These are phyloP conservation scores for Epinephelus moara DNA, from an alignment of 2,113 vertebrate genomes.

Conservation along the genomic window DNA sequence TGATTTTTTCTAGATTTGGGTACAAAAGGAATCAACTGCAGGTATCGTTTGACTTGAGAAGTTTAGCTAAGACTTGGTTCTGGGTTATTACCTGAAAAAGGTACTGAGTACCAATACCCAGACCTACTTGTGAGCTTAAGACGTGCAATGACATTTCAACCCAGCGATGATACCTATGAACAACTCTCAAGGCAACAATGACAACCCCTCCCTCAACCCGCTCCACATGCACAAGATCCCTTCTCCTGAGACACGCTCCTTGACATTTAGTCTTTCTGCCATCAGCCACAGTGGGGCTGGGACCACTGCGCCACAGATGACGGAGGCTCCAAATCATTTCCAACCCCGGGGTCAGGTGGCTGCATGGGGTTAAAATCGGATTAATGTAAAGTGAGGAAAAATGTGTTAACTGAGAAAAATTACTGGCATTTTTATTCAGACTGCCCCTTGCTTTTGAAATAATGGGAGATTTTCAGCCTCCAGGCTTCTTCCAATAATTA, in stretches of 20 bases:
- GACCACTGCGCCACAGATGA: background rate
- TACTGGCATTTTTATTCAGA: conserved; percentile 26
- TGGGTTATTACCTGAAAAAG: too few relatives aligned
- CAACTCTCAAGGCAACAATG: conserved; percentile 29
- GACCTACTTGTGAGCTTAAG: background rate
- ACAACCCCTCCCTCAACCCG: background rate
- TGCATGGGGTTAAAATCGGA: background rate
- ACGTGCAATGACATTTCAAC: conserved; percentile 22
- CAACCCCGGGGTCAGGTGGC: background rate
- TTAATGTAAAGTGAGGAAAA: conserved; percentile 25
- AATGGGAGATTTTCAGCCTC: conserved; percentile 8
- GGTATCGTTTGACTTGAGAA: too few relatives aligned
- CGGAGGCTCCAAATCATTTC: background rate
- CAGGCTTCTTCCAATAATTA: conserved; percentile 32
- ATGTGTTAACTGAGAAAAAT: conserved; percentile 32
- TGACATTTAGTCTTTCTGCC: conserved; percentile 60
- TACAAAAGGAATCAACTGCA: too few relatives aligned
- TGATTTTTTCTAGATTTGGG: too few relatives aligned
- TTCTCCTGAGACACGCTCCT: conserved; percentile 30
- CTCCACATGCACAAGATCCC: conserved; percentile 1
- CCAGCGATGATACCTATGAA: conserved; percentile 29
- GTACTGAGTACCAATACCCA: too few relatives aligned
- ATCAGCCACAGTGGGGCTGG: conserved; percentile 1
- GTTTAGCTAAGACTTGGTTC: too few relatives aligned
- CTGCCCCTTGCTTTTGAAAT: conserved; percentile 39